Evolutionary conservation across 2,113 vertebrate species (phyloP), one percentile per base, ranked within the genome.

Genomic region (Neopipo cinnamomea): DNA sequence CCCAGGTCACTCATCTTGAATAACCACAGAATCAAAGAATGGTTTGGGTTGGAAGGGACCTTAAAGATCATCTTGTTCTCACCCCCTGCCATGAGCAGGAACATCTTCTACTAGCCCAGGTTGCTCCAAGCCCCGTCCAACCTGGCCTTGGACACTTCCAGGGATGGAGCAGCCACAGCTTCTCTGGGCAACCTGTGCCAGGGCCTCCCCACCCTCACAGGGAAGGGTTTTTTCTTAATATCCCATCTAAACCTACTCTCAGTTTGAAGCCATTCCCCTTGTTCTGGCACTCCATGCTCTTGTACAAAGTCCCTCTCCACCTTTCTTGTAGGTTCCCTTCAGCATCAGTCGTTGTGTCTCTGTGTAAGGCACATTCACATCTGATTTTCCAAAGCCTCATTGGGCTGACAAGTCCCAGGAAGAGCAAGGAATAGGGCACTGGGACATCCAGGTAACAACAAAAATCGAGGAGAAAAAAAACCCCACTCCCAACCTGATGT

Each of bases 1-100:
- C 22, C 37, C 25, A 11, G 61, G 28, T 39, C 31, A 31, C 47
- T 74, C 0, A 0, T 47, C 81, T 62, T 0, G 0, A 81, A 62
- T 42, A 49, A 44, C 7, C 53, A 75, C 20, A 83, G 46, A 61
- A 53, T 22, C 20, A 30, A 11, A 41, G 62, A 83, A 68, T 35
- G n/a, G 17, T 70, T 41, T 76, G 46, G 20, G 20, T 47, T 47
- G 46, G 39, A 68, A 75, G 33, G 28, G 46, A 61, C 28, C 28
- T 61, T 68, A 46, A 39, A 75, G 23, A 30, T 41, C 16, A 53
- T 35, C 30, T 41, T 10, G 20, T 35, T 83, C 24, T 62, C 53
- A 30, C 4, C 41, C 20, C 17, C 35, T 61, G 14, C 24, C 23
- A 39, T 25, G 11, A 20, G 20, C 30, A 70, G 41, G n/a, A 46